Evolutionary conservation across 2,113 vertebrate genomes (phyloP).

Genomic region (Ochotona princeps): DNA sequence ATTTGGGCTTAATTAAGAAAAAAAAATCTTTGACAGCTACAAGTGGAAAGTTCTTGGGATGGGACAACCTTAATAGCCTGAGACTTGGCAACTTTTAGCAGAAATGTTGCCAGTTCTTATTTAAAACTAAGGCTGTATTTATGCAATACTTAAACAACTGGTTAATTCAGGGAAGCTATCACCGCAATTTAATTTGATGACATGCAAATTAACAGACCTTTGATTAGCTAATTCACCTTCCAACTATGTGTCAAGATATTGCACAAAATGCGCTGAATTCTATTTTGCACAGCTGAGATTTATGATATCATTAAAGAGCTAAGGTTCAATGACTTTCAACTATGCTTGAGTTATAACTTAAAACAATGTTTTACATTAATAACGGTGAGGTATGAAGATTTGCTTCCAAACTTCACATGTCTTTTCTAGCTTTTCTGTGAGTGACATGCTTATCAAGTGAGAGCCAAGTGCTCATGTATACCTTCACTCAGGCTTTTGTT

Average conservation of each 20-base stretch:
- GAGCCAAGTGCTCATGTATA: background rate
- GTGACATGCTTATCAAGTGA: background rate
- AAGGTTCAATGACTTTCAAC: conserved; percentile 59
- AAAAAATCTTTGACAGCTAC: conserved; percentile 58
- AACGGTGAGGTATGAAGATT: conserved; percentile 36
- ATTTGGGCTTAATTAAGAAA: conserved; percentile 70
- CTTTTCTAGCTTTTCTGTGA: conserved; percentile 39
- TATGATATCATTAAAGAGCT: conserved; percentile 39
- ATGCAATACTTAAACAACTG: conserved; percentile 61
- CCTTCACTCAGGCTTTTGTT: background rate
- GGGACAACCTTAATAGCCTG: conserved; percentile 56
- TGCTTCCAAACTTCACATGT: conserved; percentile 41
- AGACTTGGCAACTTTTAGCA: conserved; percentile 60
- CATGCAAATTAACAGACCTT: conserved; percentile 54
- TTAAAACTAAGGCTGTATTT: conserved; percentile 61
- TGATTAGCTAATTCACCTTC: conserved; percentile 58
- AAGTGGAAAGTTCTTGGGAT: conserved; percentile 68
- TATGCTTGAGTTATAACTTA: conserved; percentile 51
- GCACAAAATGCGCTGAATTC: conserved; percentile 37
- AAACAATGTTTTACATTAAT: conserved; percentile 48
- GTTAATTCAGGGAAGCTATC: conserved; percentile 44
- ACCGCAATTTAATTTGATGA: conserved; percentile 36
- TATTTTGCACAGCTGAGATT: conserved; percentile 47
- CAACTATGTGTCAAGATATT: conserved; percentile 50
- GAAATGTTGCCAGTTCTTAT: conserved; percentile 58